phyloP scores from a whole-genome alignment of 92 coral and sea anemone genomes.

The Porites divaricata region DNA sequence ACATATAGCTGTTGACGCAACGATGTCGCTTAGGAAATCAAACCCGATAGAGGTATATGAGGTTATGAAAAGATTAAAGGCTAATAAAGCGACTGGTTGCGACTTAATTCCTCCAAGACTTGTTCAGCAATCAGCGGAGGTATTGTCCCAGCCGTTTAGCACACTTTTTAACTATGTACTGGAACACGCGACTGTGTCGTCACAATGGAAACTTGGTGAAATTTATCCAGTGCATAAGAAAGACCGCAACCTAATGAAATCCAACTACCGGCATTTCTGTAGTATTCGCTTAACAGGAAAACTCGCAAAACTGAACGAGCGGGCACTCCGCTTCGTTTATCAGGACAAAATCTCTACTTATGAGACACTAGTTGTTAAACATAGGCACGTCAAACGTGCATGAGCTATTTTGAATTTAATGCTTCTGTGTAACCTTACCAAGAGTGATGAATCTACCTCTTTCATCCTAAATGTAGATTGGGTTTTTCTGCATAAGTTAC shows the following conservation, averaged over 20 bases:
- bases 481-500: too few relatives aligned
- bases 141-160: slow-evolving; percentile 62
- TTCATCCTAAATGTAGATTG: too few relatives aligned
- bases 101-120: slow-evolving; percentile 61
- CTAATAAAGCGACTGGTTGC: slow-evolving; percentile 61
- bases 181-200: slow-evolving; percentile 26
- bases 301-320: too few relatives aligned
- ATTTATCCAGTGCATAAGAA: slow-evolving; percentile 45
- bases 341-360: not conserved
- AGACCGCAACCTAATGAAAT: slow-evolving; percentile 42
- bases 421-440: too few relatives aligned
- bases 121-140: slow-evolving; percentile 59
- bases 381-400: too few relatives aligned
- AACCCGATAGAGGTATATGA: too few relatives aligned
- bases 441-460: too few relatives aligned
- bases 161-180: slow-evolving; percentile 34
- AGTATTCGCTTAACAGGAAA: too few relatives aligned
- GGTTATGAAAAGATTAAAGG: slow-evolving; percentile 5
- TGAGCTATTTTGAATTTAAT: too few relatives aligned
- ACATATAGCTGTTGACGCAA: too few relatives aligned
- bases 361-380: slow-evolving; percentile 17
- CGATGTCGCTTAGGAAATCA: too few relatives aligned
- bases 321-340: not conserved
- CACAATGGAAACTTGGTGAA: slow-evolving; percentile 70
- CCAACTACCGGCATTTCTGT: slow-evolving; percentile 18